Evolutionary conservation across 2,888 invertebrate genomes (phyloP).

Genomic region (Eledona agricola): DNA sequence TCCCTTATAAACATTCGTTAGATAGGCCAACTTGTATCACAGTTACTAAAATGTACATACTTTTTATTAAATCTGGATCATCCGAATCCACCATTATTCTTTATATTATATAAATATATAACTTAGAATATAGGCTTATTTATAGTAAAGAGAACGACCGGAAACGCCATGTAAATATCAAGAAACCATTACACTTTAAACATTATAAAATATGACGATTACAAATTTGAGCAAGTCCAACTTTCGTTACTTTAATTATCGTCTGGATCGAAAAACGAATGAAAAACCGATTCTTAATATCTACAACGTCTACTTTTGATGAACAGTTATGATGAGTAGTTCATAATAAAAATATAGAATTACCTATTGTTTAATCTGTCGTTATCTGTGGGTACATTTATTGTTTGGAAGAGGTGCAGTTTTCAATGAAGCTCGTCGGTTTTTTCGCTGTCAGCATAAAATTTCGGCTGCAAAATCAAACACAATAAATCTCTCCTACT

Average conservation of each 20-base stretch:
- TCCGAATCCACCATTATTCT: slow-evolving; percentile 37
- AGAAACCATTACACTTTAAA: too few species aligned
- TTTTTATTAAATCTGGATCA: slow-evolving; percentile 33
- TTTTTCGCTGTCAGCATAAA: slow-evolving; percentile 72
- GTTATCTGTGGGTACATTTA: slow-evolving; percentile 33
- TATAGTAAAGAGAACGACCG: slow-evolving; percentile 15
- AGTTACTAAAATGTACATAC: slow-evolving; percentile 44
- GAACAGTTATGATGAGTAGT: slow-evolving; percentile 41
- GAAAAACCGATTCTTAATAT: slow-evolving; percentile 38
- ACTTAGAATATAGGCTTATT: slow-evolving; percentile 16
- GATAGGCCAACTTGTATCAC: slow-evolving; percentile 51
- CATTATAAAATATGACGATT: slow-evolving; percentile 5
- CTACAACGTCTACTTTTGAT: slow-evolving; percentile 40
- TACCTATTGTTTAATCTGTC: slow-evolving; percentile 18
- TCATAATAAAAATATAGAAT: slow-evolving; percentile 51
- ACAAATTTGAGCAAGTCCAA: slow-evolving; percentile 24
- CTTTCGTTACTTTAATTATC: slow-evolving; percentile 1
- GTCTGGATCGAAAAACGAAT: slow-evolving; percentile 3
- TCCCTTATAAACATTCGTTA: slow-evolving; percentile 26
- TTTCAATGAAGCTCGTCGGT: slow-evolving; percentile 62
- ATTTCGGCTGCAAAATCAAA: slow-evolving; percentile 73
- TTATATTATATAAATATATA: slow-evolving; percentile 13
- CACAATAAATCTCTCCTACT: too few species aligned
- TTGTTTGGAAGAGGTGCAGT: slow-evolving; percentile 33
- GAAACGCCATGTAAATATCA: slow-evolving; percentile 20